Percentiles rank a stretch among this genome's conserved stretches.
Evolutionary conservation across 2,797 vertebrate species (phyloP).

Genomic region (Galago senegalensis): DNA sequence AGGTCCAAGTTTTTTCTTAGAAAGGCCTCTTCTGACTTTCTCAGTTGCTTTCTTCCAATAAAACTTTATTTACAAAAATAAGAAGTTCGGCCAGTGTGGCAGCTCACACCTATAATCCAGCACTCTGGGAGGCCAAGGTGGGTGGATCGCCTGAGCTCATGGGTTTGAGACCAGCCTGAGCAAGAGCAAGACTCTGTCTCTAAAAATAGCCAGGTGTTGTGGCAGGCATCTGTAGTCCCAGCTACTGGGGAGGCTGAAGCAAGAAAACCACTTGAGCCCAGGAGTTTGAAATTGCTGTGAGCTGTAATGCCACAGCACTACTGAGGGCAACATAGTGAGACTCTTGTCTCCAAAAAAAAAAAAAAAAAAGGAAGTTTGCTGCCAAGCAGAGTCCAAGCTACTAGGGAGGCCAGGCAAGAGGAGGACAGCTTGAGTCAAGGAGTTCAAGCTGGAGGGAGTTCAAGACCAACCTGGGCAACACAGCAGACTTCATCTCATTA

Average conservation of each 20-base stretch:
- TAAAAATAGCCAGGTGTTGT: too few species aligned
- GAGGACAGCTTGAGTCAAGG: background rate
- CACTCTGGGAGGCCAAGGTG: background rate
- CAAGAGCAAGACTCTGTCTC: background rate
- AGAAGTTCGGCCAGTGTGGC: background rate
- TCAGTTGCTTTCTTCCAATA: background rate
- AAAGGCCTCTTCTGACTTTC: background rate
- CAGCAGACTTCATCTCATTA: background rate
- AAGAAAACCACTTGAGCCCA: too few species aligned
- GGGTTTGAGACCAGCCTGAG: background rate
- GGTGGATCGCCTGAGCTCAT: background rate
- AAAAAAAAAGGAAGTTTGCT: too few species aligned
- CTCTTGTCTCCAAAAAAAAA: too few species aligned
- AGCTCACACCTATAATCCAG: background rate
- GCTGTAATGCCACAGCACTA: too few species aligned
- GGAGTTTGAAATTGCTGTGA: too few species aligned
- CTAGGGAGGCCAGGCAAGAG: too few species aligned
- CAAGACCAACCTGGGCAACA: background rate
- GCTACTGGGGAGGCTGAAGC: too few species aligned
- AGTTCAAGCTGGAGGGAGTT: background rate
- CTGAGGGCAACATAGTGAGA: too few species aligned
- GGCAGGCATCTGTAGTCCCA: too few species aligned
- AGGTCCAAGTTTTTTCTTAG: background rate
- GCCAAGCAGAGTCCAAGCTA: too few species aligned
- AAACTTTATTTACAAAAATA: constrained; percentile 57